phyloP scores from a whole-genome alignment of 2,797 vertebrate genomes.

The Cyclura pinguis region DNA sequence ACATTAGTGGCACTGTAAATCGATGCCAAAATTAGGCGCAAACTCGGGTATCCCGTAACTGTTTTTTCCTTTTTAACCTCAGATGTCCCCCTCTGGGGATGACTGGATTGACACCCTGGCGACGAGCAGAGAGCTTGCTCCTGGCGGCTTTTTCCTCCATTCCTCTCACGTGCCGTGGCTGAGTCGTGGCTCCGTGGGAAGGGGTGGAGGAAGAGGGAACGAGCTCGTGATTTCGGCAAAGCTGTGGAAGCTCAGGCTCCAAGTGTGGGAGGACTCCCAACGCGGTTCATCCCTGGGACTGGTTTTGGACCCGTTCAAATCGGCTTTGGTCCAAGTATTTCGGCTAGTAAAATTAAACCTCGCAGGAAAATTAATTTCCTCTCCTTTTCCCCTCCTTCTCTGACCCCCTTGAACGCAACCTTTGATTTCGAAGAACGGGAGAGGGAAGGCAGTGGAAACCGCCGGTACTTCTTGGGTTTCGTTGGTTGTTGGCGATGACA shows the following conservation, averaged over 20 bases:
- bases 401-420: neutral
- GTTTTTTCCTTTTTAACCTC: no score
- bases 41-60: no score
- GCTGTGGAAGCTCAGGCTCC: no score
- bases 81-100: no score
- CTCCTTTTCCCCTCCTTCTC: neutral
- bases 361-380: constrained; percentile 6
- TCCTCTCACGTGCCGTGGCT: neutral
- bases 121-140: no score
- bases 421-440: neutral
- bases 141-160: no score
- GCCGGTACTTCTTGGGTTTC: no score
- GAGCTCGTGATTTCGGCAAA: no score
- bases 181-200: neutral
- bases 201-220: neutral
- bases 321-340: neutral
- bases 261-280: neutral
- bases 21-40: no score
- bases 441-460: neutral
- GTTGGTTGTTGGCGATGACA: no score
- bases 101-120: no score
- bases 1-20: no score
- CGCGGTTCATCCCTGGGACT: neutral
- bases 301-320: neutral
- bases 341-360: neutral